Evolutionary conservation across 2,797 vertebrate species (phyloP).

Genomic region (Falco rusticolus): DNA sequence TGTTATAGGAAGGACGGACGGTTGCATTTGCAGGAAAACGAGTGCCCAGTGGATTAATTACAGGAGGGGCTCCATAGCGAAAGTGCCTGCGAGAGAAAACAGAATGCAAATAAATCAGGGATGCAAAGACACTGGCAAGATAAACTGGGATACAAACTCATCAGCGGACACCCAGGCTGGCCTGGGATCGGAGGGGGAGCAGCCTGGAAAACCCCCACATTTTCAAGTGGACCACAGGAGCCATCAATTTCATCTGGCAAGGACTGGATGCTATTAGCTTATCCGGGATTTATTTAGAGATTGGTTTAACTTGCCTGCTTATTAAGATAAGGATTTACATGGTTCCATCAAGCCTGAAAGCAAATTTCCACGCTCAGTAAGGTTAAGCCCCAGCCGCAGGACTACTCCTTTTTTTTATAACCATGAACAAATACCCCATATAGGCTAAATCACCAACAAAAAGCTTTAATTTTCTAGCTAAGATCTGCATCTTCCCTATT

Average conservation of each 20-base stretch:
- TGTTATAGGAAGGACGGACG: constrained; percentile 77
- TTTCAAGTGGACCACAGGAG: background rate
- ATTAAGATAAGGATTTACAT: constrained; percentile 40
- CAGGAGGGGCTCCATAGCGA: constrained; percentile 89
- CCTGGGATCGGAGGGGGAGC: background rate
- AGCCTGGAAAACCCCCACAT: background rate
- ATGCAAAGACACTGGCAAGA: constrained; percentile 20
- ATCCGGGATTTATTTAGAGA: background rate
- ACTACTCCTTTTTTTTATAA: background rate
- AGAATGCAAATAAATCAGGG: fast-evolving
- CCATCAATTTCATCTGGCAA: background rate
- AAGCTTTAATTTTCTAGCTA: background rate
- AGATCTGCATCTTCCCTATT: background rate
- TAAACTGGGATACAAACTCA: background rate
- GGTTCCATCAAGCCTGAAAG: constrained; percentile 7
- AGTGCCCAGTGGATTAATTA: constrained; percentile 86
- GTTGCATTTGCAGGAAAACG: constrained; percentile 83
- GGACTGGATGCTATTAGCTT: background rate
- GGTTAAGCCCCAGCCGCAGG: background rate
- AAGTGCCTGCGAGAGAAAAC: constrained; percentile 80
- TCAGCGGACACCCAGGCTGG: background rate
- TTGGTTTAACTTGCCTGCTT: constrained; percentile 31
- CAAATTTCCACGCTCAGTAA: constrained; percentile 16
- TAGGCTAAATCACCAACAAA: background rate
- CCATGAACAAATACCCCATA: constrained; percentile 1